Base-by-base conservation (phyloP, 64 coral and sea anemone genomes). In the Porites australiensis region DNA sequence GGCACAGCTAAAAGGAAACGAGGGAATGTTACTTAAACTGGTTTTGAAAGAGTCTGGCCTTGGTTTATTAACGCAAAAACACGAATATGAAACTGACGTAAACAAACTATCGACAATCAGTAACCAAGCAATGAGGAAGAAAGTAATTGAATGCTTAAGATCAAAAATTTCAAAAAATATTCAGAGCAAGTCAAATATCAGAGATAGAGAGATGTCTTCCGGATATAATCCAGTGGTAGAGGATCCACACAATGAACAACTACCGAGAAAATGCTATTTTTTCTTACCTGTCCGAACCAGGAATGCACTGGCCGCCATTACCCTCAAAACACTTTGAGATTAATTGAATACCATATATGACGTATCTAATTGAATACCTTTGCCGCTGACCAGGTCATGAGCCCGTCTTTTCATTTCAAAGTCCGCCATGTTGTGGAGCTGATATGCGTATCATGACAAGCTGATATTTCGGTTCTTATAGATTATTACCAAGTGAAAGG, bases 361-460 rank as follows among this genome's bases (percentile, higher is more conserved):
- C 27, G 27, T 37, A 37, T 37, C 27, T 37, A 37, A 37, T 37
- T 37, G 27, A 16, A 16, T 51, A 44, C 51, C 22, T 69, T 84
- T 67, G 19, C 81, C 81, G 81, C 81, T 84, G 81, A 68, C 77
- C 12, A 80, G 9, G 6, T 14, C 21, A 19, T 51, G 81, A 84
- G 81, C 63, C 81, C 16, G 58, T 22, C 6, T 8, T 82, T 4
- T 5, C 12, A 8, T 13, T 8, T 3, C 14, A 16, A 8, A 5
- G 12, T 79, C 77, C 51, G 49, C 77, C 77, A 80, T 80, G 53
- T 68, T 84, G 78, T 5, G 1, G 23, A 11, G 3, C 8, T 13
- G 3, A 18, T 15, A 21, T 37, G 27, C 27, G 1, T 37, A 37
- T 37, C 27, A 37, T 37, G 27, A 37, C 27, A 37, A 37, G 27